Conservation (phyloP, 2,113 vertebrate genomes). For the Cyprinus carpio region DNA sequence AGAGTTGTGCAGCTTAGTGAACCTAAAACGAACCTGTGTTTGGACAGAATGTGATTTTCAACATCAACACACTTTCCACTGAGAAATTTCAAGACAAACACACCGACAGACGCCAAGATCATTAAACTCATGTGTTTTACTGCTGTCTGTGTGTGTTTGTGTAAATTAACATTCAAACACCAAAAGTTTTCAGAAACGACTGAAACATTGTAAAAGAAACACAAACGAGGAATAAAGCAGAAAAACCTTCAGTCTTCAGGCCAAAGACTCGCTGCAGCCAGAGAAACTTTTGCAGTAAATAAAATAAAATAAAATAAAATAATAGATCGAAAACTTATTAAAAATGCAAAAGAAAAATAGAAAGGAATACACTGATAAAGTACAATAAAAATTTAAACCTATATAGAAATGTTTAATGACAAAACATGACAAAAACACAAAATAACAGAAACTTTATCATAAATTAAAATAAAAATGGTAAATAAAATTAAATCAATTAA, state of each 20-base stretch:
- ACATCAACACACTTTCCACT: background rate
- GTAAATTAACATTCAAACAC: background rate
- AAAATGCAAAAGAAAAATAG: too few relatives aligned
- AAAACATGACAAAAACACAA: too few relatives aligned
- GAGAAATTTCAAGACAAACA: background rate
- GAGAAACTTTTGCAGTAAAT: background rate
- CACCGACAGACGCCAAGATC: slow-evolving; percentile 7
- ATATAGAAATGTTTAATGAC: too few relatives aligned
- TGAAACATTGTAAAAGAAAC: background rate
- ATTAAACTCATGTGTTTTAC: slow-evolving; percentile 7
- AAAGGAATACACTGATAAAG: too few relatives aligned
- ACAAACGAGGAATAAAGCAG: background rate
- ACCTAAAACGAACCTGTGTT: background rate
- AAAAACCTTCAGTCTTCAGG: background rate
- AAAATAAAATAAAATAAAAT: too few relatives aligned
- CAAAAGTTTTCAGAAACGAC: background rate
- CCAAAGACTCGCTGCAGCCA: background rate
- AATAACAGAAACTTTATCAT: too few relatives aligned
- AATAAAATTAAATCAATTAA: too few relatives aligned
- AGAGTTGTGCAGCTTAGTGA: background rate
- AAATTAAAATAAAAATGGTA: too few relatives aligned
- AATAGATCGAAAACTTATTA: too few relatives aligned
- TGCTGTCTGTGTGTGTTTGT: slow-evolving; percentile 15
- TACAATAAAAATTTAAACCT: too few relatives aligned
- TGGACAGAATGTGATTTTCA: background rate